Evolutionary conservation across 2,113 vertebrate species (phyloP).

Genomic region (Mixornis gularis): DNA sequence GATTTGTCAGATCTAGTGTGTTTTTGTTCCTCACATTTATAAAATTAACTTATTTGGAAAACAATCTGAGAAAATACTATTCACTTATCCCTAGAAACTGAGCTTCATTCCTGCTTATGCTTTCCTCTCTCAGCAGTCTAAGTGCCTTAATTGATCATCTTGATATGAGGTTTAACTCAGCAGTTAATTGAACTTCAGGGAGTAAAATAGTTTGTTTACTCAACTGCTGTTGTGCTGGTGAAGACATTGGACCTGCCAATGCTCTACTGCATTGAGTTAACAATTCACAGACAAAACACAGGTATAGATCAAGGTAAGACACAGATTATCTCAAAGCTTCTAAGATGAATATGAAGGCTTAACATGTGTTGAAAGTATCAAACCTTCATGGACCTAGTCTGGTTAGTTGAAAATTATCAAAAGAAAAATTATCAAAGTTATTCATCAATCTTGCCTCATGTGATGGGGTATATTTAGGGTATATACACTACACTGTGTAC

Average conservation of each 20-base stretch:
- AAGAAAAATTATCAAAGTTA: neutral
- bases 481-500: neutral
- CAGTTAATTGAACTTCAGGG: constrained; percentile 9
- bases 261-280: neutral
- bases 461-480: neutral
- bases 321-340: neutral
- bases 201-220: neutral
- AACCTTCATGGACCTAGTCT: neutral
- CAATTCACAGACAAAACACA: neutral
- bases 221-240: neutral
- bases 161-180: neutral
- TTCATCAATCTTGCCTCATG: neutral
- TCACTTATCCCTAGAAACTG: neutral
- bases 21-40: neutral
- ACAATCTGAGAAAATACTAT: neutral
- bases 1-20: neutral
- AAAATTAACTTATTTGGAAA: neutral
- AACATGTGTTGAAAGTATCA: neutral
- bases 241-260: neutral
- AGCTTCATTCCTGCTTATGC: neutral
- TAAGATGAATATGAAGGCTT: neutral
- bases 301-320: neutral
- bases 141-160: constrained; percentile 5
- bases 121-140: neutral
- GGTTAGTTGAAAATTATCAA: neutral